These are phyloP conservation scores for Mythimna ferrago DNA, from an alignment of 2,888 invertebrate genomes.

Conservation along the genomic window DNA sequence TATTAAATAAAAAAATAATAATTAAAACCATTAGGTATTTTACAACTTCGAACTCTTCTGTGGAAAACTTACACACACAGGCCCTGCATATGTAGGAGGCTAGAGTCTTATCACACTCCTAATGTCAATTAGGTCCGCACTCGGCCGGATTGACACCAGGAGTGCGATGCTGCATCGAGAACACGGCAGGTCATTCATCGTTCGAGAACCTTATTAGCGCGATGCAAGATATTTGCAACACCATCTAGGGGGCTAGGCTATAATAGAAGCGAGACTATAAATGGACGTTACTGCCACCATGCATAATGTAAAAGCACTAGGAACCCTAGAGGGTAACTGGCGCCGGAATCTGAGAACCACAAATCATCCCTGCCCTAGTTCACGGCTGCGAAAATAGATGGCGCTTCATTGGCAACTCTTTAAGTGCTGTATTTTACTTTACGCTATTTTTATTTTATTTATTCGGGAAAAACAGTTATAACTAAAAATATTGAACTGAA, in stretches of 20 bases:
- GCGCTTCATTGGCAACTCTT: background rate
- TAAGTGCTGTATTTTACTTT: too few relatives aligned
- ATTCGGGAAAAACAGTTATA: too few relatives aligned
- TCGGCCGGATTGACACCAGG: constrained; percentile 25
- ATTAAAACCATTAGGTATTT: too few relatives aligned
- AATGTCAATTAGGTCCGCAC: constrained; percentile 31
- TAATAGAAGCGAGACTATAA: background rate
- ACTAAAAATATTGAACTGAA: too few relatives aligned
- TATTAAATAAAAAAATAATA: too few relatives aligned
- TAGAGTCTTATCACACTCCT: background rate
- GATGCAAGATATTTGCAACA: background rate
- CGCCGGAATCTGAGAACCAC: too few relatives aligned
- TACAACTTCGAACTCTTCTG: background rate
- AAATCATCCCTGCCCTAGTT: background rate
- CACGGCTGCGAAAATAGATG: background rate
- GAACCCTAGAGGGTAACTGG: background rate
- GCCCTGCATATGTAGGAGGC: too few relatives aligned
- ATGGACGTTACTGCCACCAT: background rate
- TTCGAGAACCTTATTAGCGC: background rate
- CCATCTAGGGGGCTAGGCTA: constrained; percentile 4
- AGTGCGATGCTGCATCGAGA: constrained; percentile 2
- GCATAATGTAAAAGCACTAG: background rate
- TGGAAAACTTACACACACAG: background rate
- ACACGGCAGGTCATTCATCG: background rate
- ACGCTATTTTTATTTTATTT: too few relatives aligned